These are phyloP conservation scores for Psilopsiagon aurifrons DNA, from an alignment of 2,113 vertebrate species.

Conservation along the genomic window DNA sequence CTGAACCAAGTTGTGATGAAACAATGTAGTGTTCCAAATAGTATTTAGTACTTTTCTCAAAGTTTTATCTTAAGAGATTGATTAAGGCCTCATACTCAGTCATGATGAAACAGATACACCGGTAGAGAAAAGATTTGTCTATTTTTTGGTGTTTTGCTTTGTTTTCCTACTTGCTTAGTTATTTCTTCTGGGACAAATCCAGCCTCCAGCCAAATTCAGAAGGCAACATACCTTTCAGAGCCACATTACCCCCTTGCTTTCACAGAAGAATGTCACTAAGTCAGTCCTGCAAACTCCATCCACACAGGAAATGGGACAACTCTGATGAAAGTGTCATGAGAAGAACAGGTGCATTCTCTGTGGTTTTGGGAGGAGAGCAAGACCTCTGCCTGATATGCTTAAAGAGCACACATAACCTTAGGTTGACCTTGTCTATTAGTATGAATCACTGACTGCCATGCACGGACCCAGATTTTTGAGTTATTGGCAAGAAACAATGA, in stretches of 20 bases:
- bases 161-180: not conserved
- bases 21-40: not conserved
- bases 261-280: not conserved
- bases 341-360: not conserved
- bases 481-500: conserved; percentile 8
- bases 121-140: not conserved
- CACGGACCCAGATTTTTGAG: not conserved
- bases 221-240: not conserved
- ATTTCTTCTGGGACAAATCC: not conserved
- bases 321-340: not conserved
- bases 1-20: not conserved
- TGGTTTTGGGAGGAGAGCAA: not conserved
- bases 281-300: not conserved
- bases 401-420: not conserved
- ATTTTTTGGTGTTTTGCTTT: not conserved
- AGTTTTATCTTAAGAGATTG: not conserved
- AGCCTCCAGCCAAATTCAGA: not conserved
- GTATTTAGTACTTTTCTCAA: not conserved
- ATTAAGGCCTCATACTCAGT: not conserved
- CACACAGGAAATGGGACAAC: not conserved
- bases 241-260: not conserved
- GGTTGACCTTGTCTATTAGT: not conserved
- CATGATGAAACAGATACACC: not conserved
- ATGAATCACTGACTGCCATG: not conserved
- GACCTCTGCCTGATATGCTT: not conserved